Evolutionary conservation across 2,888 invertebrate species (phyloP).

Genomic region (Herminia tarsipennalis): DNA sequence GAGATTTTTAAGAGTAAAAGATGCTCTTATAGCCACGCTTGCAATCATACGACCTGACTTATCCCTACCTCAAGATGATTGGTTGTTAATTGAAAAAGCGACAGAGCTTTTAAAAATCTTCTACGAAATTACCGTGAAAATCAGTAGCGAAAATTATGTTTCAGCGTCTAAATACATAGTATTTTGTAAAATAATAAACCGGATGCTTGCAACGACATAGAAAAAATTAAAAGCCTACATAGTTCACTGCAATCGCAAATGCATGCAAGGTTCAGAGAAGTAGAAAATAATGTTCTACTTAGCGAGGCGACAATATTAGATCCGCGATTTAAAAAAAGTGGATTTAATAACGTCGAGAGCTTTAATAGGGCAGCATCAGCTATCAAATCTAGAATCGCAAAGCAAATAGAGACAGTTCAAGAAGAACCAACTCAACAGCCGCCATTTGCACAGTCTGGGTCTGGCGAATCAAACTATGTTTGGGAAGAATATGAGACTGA

Average conservation of each 20-base stretch:
- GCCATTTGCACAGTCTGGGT: background rate
- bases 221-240: slow-evolving; percentile 5
- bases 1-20: background rate
- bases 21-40: slow-evolving; percentile 2
- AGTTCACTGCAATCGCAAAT: slow-evolving; percentile 6
- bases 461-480: slow-evolving; percentile 13
- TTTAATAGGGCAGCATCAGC: slow-evolving; percentile 18
- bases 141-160: slow-evolving; percentile 1
- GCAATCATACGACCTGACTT: background rate
- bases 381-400: slow-evolving; percentile 10
- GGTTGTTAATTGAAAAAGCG: background rate
- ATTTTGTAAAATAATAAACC: background rate
- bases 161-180: background rate
- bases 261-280: slow-evolving; percentile 7
- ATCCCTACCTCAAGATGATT: background rate
- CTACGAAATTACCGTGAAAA: background rate
- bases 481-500: slow-evolving; percentile 31
- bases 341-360: slow-evolving; percentile 6
- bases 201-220: background rate
- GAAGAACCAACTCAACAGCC: background rate
- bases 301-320: slow-evolving; percentile 15
- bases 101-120: background rate
- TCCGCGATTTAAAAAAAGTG: slow-evolving; percentile 6
- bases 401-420: slow-evolving; percentile 1
- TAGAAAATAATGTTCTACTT: slow-evolving; percentile 18